Evolutionary conservation across 2,888 invertebrate genomes (phyloP), one percentile per base, ranked within the genome.

Genomic region (Drosophila koepferae): DNA sequence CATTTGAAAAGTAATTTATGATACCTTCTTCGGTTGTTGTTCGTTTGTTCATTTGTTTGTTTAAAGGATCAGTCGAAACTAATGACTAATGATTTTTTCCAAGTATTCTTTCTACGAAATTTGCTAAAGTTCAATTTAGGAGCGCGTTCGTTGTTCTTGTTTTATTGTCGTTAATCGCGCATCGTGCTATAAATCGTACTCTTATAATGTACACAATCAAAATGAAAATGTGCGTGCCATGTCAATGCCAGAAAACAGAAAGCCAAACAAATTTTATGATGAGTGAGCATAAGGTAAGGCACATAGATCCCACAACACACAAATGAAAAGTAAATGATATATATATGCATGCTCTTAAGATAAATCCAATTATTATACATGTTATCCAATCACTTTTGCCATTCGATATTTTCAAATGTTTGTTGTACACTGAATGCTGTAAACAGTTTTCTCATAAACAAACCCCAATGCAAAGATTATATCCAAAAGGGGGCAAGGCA

Each of bases 281-380:
- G 90, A 90, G 93, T 93, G 93, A 93, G 93, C 93, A 93, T 93
- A 93, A 93, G 93, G 93, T 93, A 93, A 89, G 93, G 77, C 72
- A 77, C 81, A 77, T 77, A 77, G 80, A 77, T 77, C 77, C 81
- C 80, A 77, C 62, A 48, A 70, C 72, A 80, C 77, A 76, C 65
- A 80, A 80, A 63, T 53, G 62, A 71, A 71, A 63, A 77, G 63
- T 77, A 81, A 65, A 68, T 53, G 64, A 77, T 77, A 72, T 77
- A 73, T 77, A 72, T 77, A 73, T 77, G 78, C 78, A 78, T 78
- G 78, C 81, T 81, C 72, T 66, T 71, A 80, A 77, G 77, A 77
- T 80, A 60, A 65, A 75, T 76, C 23, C 62, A 63, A 76, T 71
- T 64, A 63, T 60, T 78, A 48, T 79, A 63, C 56, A 69, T 80